Conservation (phyloP, 2,797 vertebrate species). For the Hypotaenidia philippensis region DNA sequence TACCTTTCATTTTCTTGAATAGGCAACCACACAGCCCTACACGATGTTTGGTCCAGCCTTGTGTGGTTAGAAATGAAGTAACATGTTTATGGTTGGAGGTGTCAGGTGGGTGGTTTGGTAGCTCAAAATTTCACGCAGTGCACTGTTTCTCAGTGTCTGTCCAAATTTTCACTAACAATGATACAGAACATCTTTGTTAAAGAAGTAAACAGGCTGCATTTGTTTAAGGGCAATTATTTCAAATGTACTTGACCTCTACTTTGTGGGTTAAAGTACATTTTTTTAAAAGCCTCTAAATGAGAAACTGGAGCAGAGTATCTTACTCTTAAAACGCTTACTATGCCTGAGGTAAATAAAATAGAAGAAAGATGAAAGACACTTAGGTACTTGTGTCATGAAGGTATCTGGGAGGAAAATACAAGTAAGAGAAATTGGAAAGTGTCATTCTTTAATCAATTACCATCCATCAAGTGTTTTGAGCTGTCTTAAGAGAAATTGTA, state of each 20-base stretch:
- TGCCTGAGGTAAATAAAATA: not conserved
- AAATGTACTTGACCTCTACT: not conserved
- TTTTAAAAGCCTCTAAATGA: not conserved
- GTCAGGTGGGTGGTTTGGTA: not conserved
- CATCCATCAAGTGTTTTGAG: not conserved
- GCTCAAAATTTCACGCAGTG: not conserved
- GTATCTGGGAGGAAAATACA: not conserved
- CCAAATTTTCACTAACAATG: not conserved
- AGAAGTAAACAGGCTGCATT: not conserved
- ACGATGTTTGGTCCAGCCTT: not conserved
- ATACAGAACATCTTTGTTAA: not conserved
- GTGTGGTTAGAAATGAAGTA: not conserved
- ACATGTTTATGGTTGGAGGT: not conserved
- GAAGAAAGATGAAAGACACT: not conserved
- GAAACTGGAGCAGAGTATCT: not conserved
- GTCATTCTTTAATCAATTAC: not conserved
- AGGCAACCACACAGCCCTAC: not conserved
- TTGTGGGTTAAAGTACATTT: not conserved
- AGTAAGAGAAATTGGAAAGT: not conserved
- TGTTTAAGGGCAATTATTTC: not conserved
- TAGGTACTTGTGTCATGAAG: not conserved
- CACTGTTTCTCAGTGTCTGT: not conserved
- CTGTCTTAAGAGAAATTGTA: not conserved
- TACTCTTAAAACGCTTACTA: not conserved
- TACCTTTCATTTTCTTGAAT: not conserved